Evolutionary conservation across 2,888 invertebrate species (phyloP), one percentile per base, ranked within the genome.

Genomic region (Hypercompe scribonia): DNA sequence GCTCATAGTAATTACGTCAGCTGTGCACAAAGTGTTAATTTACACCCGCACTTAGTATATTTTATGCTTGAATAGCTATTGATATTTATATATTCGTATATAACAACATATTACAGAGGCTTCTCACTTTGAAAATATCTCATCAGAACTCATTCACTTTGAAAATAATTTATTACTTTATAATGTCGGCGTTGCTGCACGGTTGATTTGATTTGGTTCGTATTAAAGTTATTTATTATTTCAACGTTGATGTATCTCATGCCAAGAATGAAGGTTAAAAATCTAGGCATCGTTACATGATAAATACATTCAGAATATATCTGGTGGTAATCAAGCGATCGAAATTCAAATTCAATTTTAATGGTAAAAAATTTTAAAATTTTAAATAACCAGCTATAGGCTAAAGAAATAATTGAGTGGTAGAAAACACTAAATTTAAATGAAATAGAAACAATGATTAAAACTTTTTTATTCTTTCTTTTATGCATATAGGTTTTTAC

Each of bases 1-100:
- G 70, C 70, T 76, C 70, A 54, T 77, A 75, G 76, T 78, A 78
- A 82, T 82, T 78, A 81, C 76, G 78, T 81, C 81, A 82, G 77
- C 75, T 77, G 78, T 73, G 76, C 83, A 81, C 76, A 81, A 82
- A 81, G 81, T 78, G 81, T 83, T 82, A 72, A 81, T 83, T 81
- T 83, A 68, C 73, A 76, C 76, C 71, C 72, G 70, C 76, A 72
- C 75, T 76, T 71, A 80, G 70, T 74, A 82, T 71, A 78, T 83
- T 83, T 78, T 81, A 83, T 77, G 77, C 75, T 83, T 77, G 72
- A 82, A 76, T 83, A 81, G 73, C 58, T 81, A 81, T 83, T 78
- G 75, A 81, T 74, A 72, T 76, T 82, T 76, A 76, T 70, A 61
- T 74, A n/a, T n/a, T 68, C 33, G 46, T 50, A 68, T 34, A 34